These are phyloP conservation scores for Sparus aurata DNA, from an alignment of 2,797 vertebrate species.

Conservation along the genomic window DNA sequence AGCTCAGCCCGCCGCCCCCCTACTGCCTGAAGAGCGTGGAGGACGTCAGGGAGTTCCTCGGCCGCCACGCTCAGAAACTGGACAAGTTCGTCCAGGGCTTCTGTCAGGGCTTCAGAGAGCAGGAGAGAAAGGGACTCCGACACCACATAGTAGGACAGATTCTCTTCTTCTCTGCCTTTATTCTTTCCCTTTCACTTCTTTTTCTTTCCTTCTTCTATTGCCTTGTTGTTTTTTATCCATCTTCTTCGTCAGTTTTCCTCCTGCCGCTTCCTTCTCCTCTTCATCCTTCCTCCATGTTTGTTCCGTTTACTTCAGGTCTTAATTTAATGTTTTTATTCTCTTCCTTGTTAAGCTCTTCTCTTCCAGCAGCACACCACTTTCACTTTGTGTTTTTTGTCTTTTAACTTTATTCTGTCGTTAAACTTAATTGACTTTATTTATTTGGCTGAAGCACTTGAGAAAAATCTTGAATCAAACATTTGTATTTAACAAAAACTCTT, in stretches of 20 bases:
- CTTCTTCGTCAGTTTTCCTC: too few relatives aligned
- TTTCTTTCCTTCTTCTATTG: too few relatives aligned
- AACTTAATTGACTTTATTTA: neutral
- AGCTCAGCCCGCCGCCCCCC: constrained; percentile 70
- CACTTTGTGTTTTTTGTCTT: neutral
- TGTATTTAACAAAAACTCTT: neutral
- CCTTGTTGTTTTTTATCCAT: neutral
- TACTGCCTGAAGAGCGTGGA: constrained; percentile 92
- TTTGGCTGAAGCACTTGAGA: neutral
- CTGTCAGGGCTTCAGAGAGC: constrained; percentile 90
- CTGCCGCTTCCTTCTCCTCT: too few relatives aligned
- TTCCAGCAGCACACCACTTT: too few relatives aligned
- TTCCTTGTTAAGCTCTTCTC: too few relatives aligned
- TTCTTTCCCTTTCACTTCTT: too few relatives aligned
- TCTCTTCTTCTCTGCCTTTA: neutral
- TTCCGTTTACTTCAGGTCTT: neutral
- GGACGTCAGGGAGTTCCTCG: constrained; percentile 93
- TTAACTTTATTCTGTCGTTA: neutral
- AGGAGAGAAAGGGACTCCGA: constrained; percentile 93
- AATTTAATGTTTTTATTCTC: too few relatives aligned
- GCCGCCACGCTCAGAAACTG: constrained; percentile 91
- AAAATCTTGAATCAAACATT: neutral
- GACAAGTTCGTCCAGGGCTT: constrained; percentile 91
- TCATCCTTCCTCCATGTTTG: neutral
- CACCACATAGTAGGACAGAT: constrained; percentile 91